These are phyloP conservation scores for Lipophrys pholis DNA, from an alignment of 2,113 vertebrate species.

Conservation along the genomic window DNA sequence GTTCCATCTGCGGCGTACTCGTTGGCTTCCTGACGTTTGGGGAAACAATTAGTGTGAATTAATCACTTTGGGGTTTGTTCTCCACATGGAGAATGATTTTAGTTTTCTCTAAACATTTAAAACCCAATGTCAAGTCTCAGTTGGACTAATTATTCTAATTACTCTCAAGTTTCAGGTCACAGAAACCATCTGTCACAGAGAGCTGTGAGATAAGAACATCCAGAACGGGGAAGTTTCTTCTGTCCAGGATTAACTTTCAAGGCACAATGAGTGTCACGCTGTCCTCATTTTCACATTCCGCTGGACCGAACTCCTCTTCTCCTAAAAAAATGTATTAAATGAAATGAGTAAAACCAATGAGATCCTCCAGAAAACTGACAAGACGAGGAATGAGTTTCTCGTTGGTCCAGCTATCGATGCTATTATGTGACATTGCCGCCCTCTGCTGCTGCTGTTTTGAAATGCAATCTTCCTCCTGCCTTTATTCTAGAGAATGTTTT, in stretches of 20 bases:
- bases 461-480: not conserved
- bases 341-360: too few species aligned
- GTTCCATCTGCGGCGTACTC: not conserved
- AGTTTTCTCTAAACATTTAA: too few species aligned
- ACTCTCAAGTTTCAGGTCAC: slow-evolving; percentile 10
- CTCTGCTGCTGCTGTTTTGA: slow-evolving; percentile 49
- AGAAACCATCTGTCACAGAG: slow-evolving; percentile 57
- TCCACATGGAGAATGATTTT: too few species aligned
- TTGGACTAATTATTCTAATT: slow-evolving; percentile 5
- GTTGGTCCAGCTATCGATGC: not conserved
- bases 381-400: slow-evolving; percentile 16
- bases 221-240: slow-evolving; percentile 18
- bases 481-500: not conserved
- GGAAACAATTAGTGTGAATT: not conserved
- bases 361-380: not conserved
- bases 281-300: slow-evolving; percentile 39
- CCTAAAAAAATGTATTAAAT: not conserved
- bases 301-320: not conserved
- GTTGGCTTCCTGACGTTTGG: not conserved
- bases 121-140: not conserved
- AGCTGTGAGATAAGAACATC: slow-evolving; percentile 33
- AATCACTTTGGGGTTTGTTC: too few species aligned
- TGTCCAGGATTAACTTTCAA: slow-evolving; percentile 29
- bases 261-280: slow-evolving; percentile 2
- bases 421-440: slow-evolving; percentile 44